Evolutionary conservation across 2,888 invertebrate genomes (phyloP).

Genomic region (Epinotia demarniana): DNA sequence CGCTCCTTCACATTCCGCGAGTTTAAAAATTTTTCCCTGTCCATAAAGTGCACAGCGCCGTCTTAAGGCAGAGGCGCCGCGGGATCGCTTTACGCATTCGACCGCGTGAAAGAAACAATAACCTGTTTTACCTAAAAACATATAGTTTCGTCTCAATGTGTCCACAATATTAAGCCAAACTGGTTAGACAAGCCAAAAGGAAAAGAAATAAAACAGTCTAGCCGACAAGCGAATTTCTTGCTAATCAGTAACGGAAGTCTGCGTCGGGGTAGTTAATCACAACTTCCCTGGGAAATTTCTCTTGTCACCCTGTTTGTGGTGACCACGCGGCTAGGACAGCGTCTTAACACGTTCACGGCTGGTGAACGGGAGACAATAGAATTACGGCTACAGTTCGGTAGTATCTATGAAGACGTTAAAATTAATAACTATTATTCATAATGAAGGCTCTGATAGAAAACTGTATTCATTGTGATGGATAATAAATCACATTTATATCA

Average conservation of each 20-base stretch:
- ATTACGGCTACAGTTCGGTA: background rate
- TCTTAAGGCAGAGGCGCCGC: too few relatives aligned
- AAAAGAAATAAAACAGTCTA: conserved; percentile 50
- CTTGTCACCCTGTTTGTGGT: conserved; percentile 55
- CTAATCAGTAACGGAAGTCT: conserved; percentile 71
- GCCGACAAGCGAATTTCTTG: conserved; percentile 58
- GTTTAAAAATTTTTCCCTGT: too few relatives aligned
- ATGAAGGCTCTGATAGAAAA: too few relatives aligned
- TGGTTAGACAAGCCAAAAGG: background rate
- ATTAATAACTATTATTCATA: background rate
- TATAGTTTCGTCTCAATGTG: background rate
- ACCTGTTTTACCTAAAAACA: background rate
- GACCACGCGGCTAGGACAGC: conserved; percentile 10
- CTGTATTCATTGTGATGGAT: too few relatives aligned
- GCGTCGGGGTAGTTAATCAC: conserved; percentile 66
- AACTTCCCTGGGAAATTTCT: conserved; percentile 61
- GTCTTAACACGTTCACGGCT: background rate
- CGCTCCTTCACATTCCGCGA: too few relatives aligned
- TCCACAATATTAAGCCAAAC: background rate
- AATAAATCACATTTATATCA: too few relatives aligned
- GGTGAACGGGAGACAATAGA: background rate
- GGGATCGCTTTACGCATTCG: too few relatives aligned
- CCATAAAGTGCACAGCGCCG: too few relatives aligned
- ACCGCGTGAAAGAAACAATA: too few relatives aligned
- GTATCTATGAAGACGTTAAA: background rate